phyloP scores from a whole-genome alignment of 2,797 vertebrate genomes.

The Thripadectes ignobilis region DNA sequence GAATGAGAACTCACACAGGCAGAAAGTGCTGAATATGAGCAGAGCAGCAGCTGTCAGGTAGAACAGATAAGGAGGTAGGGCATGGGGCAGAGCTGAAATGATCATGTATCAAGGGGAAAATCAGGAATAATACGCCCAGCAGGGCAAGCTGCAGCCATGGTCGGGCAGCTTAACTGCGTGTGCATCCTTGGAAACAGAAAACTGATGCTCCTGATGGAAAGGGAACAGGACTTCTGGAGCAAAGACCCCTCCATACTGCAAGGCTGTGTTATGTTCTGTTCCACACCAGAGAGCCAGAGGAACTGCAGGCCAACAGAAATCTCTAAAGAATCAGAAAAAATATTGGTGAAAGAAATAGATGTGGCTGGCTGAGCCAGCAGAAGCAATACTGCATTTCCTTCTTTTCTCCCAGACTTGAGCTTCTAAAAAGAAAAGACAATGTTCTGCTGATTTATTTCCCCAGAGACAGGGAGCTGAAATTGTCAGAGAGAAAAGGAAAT shows the following conservation, averaged over 20 bases:
- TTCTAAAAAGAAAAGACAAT: neutral
- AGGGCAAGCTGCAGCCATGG: neutral
- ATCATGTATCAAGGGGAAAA: neutral
- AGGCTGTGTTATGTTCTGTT: neutral
- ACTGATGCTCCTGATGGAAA: neutral
- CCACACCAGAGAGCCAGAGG: neutral
- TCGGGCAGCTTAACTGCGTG: neutral
- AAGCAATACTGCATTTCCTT: neutral
- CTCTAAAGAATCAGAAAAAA: neutral
- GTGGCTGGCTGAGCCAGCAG: neutral
- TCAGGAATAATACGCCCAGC: neutral
- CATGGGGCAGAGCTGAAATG: neutral
- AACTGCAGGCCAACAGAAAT: neutral
- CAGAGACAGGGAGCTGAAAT: neutral
- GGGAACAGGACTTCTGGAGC: neutral
- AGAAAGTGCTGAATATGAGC: neutral
- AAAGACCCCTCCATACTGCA: neutral
- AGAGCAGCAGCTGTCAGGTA: neutral
- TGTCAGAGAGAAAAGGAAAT: neutral
- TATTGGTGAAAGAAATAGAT: neutral
- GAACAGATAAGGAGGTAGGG: neutral
- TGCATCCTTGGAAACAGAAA: neutral
- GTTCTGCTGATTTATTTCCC: conserved; percentile 29
- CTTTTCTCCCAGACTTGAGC: neutral
- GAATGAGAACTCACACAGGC: neutral